phyloP scores from a whole-genome alignment of 2,797 vertebrate species.

The Uromys caudimaculatus region DNA sequence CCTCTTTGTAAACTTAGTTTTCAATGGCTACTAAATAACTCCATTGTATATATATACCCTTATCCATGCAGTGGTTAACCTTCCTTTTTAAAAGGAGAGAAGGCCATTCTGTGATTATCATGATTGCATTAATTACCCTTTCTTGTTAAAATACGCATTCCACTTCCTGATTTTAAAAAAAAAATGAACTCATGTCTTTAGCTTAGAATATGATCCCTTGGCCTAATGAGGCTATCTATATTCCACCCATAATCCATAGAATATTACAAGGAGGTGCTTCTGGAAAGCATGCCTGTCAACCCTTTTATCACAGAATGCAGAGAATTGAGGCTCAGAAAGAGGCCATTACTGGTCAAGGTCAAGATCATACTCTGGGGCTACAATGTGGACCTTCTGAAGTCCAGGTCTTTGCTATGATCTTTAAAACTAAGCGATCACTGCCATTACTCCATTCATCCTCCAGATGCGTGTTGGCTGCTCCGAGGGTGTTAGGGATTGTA shows the following conservation, averaged over 20 bases:
- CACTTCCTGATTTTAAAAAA: slow-evolving; percentile 5
- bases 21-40: slow-evolving; percentile 68
- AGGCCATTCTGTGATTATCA: slow-evolving; percentile 62
- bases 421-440: neutral
- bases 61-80: slow-evolving; percentile 65
- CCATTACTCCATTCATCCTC: neutral
- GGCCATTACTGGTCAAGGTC: neutral
- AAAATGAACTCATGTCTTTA: slow-evolving; percentile 49
- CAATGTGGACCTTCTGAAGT: neutral
- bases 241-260: slow-evolving; percentile 21
- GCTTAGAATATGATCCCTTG: slow-evolving; percentile 50
- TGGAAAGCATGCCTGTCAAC: slow-evolving; percentile 17
- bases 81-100: slow-evolving; percentile 65
- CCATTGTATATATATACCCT: slow-evolving; percentile 36
- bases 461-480: neutral
- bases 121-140: slow-evolving; percentile 54
- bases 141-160: slow-evolving; percentile 69
- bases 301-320: neutral
- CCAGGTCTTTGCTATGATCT: neutral
- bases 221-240: slow-evolving; percentile 29
- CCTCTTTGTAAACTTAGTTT: slow-evolving; percentile 48
- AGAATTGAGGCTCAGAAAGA: neutral
- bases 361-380: slow-evolving; percentile 28
- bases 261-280: neutral
- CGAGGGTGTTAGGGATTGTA: neutral